Conservation (phyloP, 1,140 invertebrate genomes). For the Brachionus manjavacas region DNA sequence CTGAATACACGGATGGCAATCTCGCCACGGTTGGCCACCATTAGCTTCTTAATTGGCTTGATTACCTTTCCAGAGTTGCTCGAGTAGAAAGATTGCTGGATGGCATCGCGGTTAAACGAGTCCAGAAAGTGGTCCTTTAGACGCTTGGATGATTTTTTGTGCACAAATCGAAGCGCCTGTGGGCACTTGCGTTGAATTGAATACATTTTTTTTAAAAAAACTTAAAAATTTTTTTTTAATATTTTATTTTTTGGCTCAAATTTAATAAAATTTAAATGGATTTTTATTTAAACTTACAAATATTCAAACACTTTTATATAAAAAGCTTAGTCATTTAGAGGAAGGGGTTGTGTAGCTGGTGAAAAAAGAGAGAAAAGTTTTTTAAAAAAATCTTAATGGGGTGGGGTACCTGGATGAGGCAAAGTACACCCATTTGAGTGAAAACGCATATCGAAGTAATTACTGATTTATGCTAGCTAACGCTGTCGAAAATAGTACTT, state of each 20-base stretch:
- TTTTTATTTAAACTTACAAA: not conserved
- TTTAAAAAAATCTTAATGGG: not conserved
- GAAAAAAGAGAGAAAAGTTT: not conserved
- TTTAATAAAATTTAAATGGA: not conserved
- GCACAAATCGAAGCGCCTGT: not conserved
- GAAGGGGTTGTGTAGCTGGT: not conserved
- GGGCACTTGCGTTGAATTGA: not conserved
- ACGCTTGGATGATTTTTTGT: not conserved
- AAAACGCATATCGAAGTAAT: not conserved
- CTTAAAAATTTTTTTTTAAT: not conserved
- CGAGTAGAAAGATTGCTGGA: not conserved
- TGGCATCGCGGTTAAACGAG: not conserved
- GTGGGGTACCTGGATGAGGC: not conserved
- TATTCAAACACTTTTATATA: not conserved
- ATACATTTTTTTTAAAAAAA: not conserved
- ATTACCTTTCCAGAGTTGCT: not conserved
- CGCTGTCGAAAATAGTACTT: not conserved
- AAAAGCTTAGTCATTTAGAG: not conserved
- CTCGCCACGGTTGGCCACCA: constrained; percentile 63
- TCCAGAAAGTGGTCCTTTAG: not conserved
- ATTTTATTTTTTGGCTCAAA: not conserved
- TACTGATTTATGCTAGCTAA: not conserved
- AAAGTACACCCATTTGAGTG: not conserved
- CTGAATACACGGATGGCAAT: constrained; percentile 96
- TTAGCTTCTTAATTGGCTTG: constrained; percentile 38